Base-by-base conservation (phyloP, 2,888 invertebrate genomes). In the Eilema griseolum region DNA sequence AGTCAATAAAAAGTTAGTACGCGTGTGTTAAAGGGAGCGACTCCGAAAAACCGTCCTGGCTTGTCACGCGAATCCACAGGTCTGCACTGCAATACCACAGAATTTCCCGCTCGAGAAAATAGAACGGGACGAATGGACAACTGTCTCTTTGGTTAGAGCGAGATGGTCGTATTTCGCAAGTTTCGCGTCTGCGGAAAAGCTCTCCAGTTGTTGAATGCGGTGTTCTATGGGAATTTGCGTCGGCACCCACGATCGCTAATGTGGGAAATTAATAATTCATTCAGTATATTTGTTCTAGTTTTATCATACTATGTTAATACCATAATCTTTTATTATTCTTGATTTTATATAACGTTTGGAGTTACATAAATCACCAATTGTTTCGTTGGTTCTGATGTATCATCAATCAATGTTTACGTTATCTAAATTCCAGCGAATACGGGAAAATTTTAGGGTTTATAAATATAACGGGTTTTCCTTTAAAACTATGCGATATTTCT, bases 41-140 rank as follows among this genome's bases (percentile, higher is more conserved):
- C 41, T 66, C 65, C 64, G 86, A 88, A 85, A 82, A 89, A 84
- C 88, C 95, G 94, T 92, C 89, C 85, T 80, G 33, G 71, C 91
- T 80, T 78, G 85, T 77, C 90, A 89, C 89, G 89, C 83, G 90
- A 91, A 92, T 90, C 93, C 91, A 93, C 93, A 93, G 92, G 93
- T 95, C 95, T 95, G 88, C 90, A 74, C 88, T 83, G 89, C 90
- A 89, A 77, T 87, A 88, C 88, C 86, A 83, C 85, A 84, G 77
- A 85, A 84, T 91, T 93, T 90, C 93, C 94, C 93, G 92, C 94
- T 89, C 81, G 83, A 78, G 79, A 68, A n/a, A 78, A 37, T 61
- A 73, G 73, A 90, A 67, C 66, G 87, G 79, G 89, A 92, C 63
- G 69, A 72, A 71, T 20, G 52, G 28, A 83, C 52, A 16, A 46